These are phyloP conservation scores for Mycogona germanica DNA, from an alignment of 2,888 invertebrate species.

Conservation along the genomic window DNA sequence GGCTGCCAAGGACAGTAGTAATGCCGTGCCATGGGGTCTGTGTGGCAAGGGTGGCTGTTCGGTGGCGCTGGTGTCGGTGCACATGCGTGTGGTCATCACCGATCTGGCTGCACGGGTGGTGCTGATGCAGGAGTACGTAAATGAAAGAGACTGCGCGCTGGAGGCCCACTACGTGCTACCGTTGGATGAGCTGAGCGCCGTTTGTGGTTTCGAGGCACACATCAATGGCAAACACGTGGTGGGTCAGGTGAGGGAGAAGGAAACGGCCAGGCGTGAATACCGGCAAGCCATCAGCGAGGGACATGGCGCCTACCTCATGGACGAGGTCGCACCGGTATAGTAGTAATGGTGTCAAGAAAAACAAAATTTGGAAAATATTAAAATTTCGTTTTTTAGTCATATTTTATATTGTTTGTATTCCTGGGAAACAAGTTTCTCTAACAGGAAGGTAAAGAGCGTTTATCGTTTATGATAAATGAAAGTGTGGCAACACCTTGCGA, in stretches of 20 bases:
- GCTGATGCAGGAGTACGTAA: slow-evolving; percentile 18
- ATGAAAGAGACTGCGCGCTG: slow-evolving; percentile 23
- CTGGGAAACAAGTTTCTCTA: too few species aligned
- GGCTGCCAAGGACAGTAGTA: not conserved
- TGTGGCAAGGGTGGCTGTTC: not conserved
- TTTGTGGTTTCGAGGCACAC: slow-evolving; percentile 38
- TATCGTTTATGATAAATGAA: too few species aligned
- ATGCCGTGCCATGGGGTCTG: not conserved
- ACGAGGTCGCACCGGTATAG: slow-evolving; percentile 26
- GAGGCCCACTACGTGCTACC: slow-evolving; percentile 38
- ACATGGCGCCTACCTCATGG: slow-evolving; percentile 38
- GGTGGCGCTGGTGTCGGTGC: not conserved
- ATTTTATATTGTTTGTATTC: too few species aligned
- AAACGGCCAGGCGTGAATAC: slow-evolving; percentile 34
- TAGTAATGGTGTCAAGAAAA: too few species aligned
- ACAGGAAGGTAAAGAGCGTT: too few species aligned
- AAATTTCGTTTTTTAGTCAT: too few species aligned
- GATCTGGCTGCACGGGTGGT: too few species aligned
- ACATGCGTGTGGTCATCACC: too few species aligned
- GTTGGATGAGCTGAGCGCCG: slow-evolving; percentile 34
- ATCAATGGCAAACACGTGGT: slow-evolving; percentile 36
- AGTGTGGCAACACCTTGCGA: too few species aligned
- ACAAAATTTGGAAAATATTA: too few species aligned
- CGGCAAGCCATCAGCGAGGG: slow-evolving; percentile 34
- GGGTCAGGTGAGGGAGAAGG: slow-evolving; percentile 36